Percentiles rank a stretch among this genome's conserved stretches.
Evolutionary conservation across 1,140 invertebrate species (phyloP).

Genomic region (Eciton burchellii): DNA sequence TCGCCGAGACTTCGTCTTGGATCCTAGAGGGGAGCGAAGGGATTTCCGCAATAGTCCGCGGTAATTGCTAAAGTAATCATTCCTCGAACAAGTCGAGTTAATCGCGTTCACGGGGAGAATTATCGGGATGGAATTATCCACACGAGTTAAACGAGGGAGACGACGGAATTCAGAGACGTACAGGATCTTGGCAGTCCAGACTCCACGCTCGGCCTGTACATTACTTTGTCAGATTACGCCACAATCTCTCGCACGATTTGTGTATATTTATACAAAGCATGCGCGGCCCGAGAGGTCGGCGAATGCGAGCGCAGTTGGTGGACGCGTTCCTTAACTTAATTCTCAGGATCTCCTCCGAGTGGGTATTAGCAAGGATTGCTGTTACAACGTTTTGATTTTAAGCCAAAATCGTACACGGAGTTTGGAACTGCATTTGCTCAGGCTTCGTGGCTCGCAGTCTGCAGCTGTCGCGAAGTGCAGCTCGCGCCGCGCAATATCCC

Average conservation of each 20-base stretch:
- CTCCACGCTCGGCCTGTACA: background rate
- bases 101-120: background rate
- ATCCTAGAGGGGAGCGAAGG: background rate
- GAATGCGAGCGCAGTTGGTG: background rate
- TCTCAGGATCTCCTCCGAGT: background rate
- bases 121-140: background rate
- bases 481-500: constrained; percentile 38
- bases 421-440: constrained; percentile 31
- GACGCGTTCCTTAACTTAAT: background rate
- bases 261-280: background rate
- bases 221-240: background rate
- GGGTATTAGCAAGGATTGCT: background rate
- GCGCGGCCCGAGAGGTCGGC: background rate
- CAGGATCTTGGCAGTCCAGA: too few species aligned
- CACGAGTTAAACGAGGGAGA: background rate
- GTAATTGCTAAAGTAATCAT: background rate
- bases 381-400: background rate
- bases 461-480: constrained; percentile 25
- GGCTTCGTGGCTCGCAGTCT: constrained; percentile 15
- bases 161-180: constrained; percentile 43
- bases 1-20: background rate
- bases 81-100: background rate
- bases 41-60: background rate
- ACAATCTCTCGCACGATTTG: background rate
- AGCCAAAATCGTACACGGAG: background rate